A percentile compares a stretch with the other conserved stretches of the same genome.
These are phyloP conservation scores for Cataglyphis albicans DNA, from an alignment of 2,888 invertebrate genomes.

Conservation along the genomic window DNA sequence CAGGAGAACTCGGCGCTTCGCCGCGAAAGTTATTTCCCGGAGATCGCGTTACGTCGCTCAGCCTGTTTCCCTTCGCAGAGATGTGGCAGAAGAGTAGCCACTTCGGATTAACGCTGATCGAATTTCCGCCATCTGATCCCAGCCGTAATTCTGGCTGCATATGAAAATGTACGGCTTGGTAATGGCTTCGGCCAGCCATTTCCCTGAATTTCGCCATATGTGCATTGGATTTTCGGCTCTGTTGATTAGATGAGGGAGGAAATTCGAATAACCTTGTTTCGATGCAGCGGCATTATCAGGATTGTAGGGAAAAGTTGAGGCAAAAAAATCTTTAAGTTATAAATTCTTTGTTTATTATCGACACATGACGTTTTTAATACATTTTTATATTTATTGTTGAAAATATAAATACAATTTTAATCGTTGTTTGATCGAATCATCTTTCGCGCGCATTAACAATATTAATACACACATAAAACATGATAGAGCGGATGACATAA, in stretches of 20 bases:
- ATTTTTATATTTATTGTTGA: slow-evolving; percentile 12
- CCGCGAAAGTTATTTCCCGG: slow-evolving; percentile 36
- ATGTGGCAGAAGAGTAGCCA: slow-evolving; percentile 56
- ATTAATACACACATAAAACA: slow-evolving; percentile 41
- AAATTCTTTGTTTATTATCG: no score
- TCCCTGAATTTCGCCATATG: slow-evolving; percentile 61
- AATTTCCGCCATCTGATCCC: slow-evolving; percentile 71
- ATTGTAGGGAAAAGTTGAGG: slow-evolving; percentile 41
- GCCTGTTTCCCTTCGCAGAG: slow-evolving; percentile 22
- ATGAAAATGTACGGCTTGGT: slow-evolving; percentile 64
- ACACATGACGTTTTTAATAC: background rate
- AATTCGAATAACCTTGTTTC: slow-evolving; percentile 57
- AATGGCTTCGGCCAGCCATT: slow-evolving; percentile 60
- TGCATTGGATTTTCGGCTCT: slow-evolving; percentile 67
- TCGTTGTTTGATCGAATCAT: slow-evolving; percentile 29
- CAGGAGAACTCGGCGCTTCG: background rate
- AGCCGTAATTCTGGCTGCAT: slow-evolving; percentile 61
- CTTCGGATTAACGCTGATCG: slow-evolving; percentile 65
- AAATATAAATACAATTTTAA: slow-evolving; percentile 16
- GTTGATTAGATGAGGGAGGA: slow-evolving; percentile 48
- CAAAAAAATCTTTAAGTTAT: background rate
- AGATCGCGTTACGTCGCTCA: slow-evolving; percentile 49
- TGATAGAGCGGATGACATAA: slow-evolving; percentile 37
- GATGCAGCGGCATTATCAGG: slow-evolving; percentile 58
- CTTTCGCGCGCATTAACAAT: slow-evolving; percentile 12